Evolutionary conservation across 2,797 vertebrate species (phyloP).

Genomic region (Poecilia gillii): DNA sequence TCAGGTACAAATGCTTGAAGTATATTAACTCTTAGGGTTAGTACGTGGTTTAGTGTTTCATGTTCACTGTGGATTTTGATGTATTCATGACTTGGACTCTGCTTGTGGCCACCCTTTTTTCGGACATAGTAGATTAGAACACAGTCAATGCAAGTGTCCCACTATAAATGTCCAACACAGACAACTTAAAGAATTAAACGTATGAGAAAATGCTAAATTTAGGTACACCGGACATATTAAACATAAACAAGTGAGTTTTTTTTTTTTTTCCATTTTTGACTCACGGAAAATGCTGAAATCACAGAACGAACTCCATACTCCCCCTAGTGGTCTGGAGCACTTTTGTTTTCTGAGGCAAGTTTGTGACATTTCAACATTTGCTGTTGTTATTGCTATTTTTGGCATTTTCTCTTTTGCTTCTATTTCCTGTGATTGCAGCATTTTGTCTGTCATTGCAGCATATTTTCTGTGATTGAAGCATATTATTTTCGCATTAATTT

Average conservation of each 20-base stretch:
- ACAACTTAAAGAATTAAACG: not conserved
- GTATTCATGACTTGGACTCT: conserved; percentile 47
- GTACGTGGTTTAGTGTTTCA: conserved; percentile 19
- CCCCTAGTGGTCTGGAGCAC: no score
- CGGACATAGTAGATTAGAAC: conserved; percentile 36
- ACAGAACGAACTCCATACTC: no score
- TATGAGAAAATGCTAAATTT: not conserved
- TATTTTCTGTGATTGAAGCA: no score
- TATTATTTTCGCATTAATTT: no score
- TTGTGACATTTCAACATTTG: no score
- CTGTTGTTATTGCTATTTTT: no score
- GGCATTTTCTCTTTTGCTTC: no score
- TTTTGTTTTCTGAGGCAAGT: no score
- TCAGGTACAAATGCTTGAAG: conserved; percentile 30
- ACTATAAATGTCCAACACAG: conserved; percentile 5
- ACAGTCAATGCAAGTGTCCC: conserved; percentile 2
- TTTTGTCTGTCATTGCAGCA: no score
- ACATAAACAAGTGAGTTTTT: not conserved
- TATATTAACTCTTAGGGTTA: conserved; percentile 16
- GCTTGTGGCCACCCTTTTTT: conserved; percentile 12
- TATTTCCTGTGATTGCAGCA: no score
- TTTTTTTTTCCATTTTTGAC: no score
- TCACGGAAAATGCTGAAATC: no score
- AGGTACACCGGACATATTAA: not conserved
- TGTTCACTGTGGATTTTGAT: conserved; percentile 14